These are phyloP conservation scores for Sebastes flavidus DNA, from an alignment of 2,797 vertebrate genomes.

Conservation along the genomic window DNA sequence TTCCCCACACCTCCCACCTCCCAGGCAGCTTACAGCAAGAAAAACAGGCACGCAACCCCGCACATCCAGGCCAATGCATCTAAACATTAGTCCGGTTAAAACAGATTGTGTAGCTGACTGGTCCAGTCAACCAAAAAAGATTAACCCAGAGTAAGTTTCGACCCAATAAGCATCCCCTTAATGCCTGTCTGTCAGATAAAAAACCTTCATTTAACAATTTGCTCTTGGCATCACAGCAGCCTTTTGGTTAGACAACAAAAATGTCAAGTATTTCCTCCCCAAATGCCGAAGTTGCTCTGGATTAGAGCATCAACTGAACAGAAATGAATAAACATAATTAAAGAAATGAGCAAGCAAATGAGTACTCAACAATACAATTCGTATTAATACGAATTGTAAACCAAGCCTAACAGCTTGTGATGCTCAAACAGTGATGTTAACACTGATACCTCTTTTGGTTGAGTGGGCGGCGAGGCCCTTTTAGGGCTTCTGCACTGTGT, in stretches of 20 bases:
- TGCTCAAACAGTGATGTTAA: slow-evolving; percentile 11
- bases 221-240: background rate
- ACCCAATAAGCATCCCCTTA: slow-evolving; percentile 33
- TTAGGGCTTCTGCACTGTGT: background rate
- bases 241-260: background rate
- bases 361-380: background rate
- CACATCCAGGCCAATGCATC: slow-evolving; percentile 7
- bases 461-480: background rate
- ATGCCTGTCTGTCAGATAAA: slow-evolving; percentile 16
- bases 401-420: background rate
- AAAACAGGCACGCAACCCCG: background rate
- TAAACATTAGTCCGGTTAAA: slow-evolving; percentile 33
- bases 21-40: slow-evolving; percentile 14
- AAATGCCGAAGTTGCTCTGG: background rate
- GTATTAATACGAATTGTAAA: background rate
- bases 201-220: slow-evolving; percentile 19
- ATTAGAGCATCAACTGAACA: background rate
- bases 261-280: background rate
- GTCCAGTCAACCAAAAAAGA: slow-evolving; percentile 30
- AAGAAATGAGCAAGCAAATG: background rate
- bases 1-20: slow-evolving; percentile 23
- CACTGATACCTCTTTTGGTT: slow-evolving; percentile 6
- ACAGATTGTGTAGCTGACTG: slow-evolving; percentile 23
- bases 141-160: slow-evolving; percentile 28
- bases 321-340: background rate